A percentile compares a stretch with the other conserved stretches of the same genome.
Evolutionary conservation across 92 coral and sea anemone species (phyloP).

Genomic region (Parazoanthus swiftii): DNA sequence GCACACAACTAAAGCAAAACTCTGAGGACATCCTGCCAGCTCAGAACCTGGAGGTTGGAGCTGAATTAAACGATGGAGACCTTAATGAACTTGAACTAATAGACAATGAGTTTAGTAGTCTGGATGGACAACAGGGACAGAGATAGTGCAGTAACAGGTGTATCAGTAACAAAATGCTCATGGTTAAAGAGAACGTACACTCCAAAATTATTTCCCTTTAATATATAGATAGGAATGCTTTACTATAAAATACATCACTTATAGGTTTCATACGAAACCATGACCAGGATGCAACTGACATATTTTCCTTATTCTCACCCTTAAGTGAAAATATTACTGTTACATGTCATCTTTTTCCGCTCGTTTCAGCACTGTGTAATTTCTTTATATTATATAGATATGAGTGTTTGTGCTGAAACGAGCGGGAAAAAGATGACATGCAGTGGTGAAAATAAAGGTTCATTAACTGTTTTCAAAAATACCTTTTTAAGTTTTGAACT

Average conservation of each 20-base stretch:
- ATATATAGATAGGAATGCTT: not conserved
- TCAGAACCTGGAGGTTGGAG: slow-evolving; percentile 51
- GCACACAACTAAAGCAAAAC: slow-evolving; percentile 21
- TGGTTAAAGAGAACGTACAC: not conserved
- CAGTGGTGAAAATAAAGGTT: too few relatives aligned
- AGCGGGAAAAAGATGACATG: too few relatives aligned
- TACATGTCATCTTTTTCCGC: slow-evolving; percentile 22
- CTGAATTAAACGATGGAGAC: slow-evolving; percentile 44
- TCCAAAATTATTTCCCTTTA: not conserved
- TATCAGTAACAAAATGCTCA: slow-evolving; percentile 10
- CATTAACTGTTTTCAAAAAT: too few relatives aligned
- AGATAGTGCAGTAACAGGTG: slow-evolving; percentile 15
- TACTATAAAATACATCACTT: too few relatives aligned
- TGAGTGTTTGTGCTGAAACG: too few relatives aligned
- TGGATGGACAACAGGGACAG: slow-evolving; percentile 44
- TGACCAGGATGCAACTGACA: slow-evolving; percentile 14
- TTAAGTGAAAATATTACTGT: slow-evolving; percentile 1
- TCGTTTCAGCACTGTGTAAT: not conserved
- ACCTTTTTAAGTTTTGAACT: too few relatives aligned
- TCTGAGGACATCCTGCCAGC: slow-evolving; percentile 39
- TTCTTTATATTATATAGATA: too few relatives aligned
- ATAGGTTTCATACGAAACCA: slow-evolving; percentile 15
- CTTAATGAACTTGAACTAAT: slow-evolving; percentile 45
- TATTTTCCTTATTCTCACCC: not conserved
- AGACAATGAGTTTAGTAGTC: slow-evolving; percentile 41